phyloP scores from a whole-genome alignment of 2,888 invertebrate genomes.

The Fragum sueziense region DNA sequence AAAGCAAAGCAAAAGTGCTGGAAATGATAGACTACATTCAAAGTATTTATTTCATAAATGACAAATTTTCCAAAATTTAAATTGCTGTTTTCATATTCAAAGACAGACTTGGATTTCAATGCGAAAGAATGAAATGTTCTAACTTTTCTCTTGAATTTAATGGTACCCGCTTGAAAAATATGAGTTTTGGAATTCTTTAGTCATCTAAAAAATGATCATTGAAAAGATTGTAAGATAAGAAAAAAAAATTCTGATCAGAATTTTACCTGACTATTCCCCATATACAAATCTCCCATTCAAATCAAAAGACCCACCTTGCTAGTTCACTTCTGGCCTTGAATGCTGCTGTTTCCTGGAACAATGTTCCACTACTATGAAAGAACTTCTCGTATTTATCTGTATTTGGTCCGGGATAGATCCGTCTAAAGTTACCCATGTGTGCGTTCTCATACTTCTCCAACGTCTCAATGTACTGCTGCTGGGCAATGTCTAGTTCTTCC shows the following conservation, averaged over 20 bases:
- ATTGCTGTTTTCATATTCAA: too few relatives aligned
- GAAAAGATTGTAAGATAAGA: too few relatives aligned
- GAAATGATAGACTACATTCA: too few relatives aligned
- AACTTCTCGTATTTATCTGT: slow-evolving; percentile 81
- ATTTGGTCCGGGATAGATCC: slow-evolving; percentile 80
- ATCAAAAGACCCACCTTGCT: slow-evolving; percentile 78
- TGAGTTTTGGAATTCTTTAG: too few relatives aligned
- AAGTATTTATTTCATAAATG: too few relatives aligned
- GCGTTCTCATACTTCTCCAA: slow-evolving; percentile 80
- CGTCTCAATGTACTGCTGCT: slow-evolving; percentile 78
- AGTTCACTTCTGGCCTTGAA: slow-evolving; percentile 81
- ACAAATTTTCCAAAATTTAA: too few relatives aligned
- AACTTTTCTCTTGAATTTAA: too few relatives aligned
- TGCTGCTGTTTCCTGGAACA: slow-evolving; percentile 82
- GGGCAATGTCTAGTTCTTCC: slow-evolving; percentile 81
- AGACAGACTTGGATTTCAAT: too few relatives aligned
- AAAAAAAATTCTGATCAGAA: neutral
- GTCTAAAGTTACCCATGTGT: slow-evolving; percentile 82
- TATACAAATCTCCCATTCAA: neutral
- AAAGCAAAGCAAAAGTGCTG: too few relatives aligned
- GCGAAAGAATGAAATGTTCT: too few relatives aligned
- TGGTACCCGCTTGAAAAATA: too few relatives aligned
- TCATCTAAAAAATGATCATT: too few relatives aligned
- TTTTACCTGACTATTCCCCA: neutral
- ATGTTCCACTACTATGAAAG: slow-evolving; percentile 81